Base-by-base conservation (phyloP, 2,888 invertebrate genomes). In the Meloe dianella region DNA sequence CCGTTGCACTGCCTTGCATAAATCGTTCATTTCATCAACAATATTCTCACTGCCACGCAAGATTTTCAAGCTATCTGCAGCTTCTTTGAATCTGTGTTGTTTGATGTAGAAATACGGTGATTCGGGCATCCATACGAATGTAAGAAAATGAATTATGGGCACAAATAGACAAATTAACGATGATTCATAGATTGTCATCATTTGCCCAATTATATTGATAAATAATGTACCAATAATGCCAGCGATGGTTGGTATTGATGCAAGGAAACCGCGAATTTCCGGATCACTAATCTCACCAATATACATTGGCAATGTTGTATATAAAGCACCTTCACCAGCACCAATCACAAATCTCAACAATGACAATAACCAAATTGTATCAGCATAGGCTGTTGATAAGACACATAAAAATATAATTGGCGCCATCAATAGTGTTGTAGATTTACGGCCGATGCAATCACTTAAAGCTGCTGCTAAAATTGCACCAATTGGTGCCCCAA, bases 121-220 rank as follows among this genome's bases (percentile, higher is more conserved):
- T 84, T 92, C 92, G n/a, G 92, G 92, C 79, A 91, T 85, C 78
- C 87, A 87, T 38, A 87, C 80, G 79, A 90, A 88, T 10, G 86
- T 83, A 17, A 87, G 64, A 57, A 89, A 83, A 76, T 89, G 88
- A 57, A 88, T 77, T 30, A 89, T 78, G 8, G 90, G 88, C 64
- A 90, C 84, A 67, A 86, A 79, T 72, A 88, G 84, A 77, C 89
- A 89, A 78, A 89, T 85, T 61, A 85, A 81, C 69, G 87, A 88
- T 70, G 89, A 84, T 17, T 82, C 81, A 73, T 82, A 83, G 82
- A 89, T 88, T 70, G 86, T 83, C 57, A 87, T 87, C 75, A 85
- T 85, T 1, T 89, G 88, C 14, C 89, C 89, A 72, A 89, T 87
- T 77, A 88, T 85, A 83, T 88, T 89, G 73, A 89, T 88, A 77